phyloP scores from a whole-genome alignment of 2,888 invertebrate genomes.

The Carcina quercana region DNA sequence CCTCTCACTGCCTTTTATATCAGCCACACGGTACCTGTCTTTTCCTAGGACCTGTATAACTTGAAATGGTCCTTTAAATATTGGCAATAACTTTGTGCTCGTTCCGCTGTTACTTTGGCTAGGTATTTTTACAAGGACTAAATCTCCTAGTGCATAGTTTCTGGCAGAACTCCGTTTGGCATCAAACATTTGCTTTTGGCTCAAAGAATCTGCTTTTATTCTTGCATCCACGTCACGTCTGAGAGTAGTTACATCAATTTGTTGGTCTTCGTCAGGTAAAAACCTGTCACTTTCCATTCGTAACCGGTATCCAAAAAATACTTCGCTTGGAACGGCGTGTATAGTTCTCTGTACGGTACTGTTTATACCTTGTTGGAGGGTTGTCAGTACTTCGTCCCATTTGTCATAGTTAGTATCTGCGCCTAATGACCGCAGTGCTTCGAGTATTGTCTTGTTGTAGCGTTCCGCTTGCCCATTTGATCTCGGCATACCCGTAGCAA shows the following conservation, averaged over 20 bases:
- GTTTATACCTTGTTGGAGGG: conserved; percentile 26
- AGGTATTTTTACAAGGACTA: conserved; percentile 14
- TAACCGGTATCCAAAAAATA: conserved; percentile 13
- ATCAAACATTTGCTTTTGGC: conserved; percentile 18
- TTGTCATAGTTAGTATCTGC: conserved; percentile 17
- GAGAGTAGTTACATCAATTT: conserved; percentile 3
- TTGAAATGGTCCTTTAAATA: conserved; percentile 14
- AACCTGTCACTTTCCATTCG: conserved; percentile 12
- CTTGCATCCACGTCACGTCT: conserved; percentile 15
- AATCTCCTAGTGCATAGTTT: conserved; percentile 10
- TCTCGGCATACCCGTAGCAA: conserved; percentile 18
- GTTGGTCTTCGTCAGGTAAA: conserved; percentile 7
- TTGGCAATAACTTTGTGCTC: conserved; percentile 12
- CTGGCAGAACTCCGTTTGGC: neutral
- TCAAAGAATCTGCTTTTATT: conserved; percentile 23
- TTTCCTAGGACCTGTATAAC: conserved; percentile 6
- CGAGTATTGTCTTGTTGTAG: conserved; percentile 24
- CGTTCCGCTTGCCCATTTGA: conserved; percentile 26
- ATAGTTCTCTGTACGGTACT: conserved; percentile 22
- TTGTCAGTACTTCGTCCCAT: conserved; percentile 25
- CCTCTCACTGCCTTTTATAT: conserved; percentile 11
- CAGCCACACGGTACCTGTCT: conserved; percentile 11
- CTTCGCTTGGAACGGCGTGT: conserved; percentile 17
- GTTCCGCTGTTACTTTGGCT: conserved; percentile 13
- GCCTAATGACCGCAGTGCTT: conserved; percentile 21